Base-by-base conservation (phyloP, 1,140 invertebrate genomes). In the Drosophila leontia region DNA sequence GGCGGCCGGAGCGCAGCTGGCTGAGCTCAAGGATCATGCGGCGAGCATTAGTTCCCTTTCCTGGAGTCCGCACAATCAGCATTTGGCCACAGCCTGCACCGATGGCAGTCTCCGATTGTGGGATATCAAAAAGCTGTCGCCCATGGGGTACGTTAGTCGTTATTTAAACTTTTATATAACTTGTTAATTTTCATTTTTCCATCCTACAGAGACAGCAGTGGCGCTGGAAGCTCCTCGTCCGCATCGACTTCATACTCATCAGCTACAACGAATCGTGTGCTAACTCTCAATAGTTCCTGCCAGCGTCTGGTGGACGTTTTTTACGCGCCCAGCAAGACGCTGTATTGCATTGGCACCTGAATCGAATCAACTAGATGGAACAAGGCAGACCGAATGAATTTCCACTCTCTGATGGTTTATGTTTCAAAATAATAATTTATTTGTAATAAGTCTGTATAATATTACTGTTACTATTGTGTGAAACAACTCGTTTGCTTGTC, bases 11-110 rank as follows among this genome's bases (percentile, higher is more conserved):
- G 93, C 93, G 7, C 94, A 94, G 84, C 85, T 95, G 17, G 93
- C 94, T 50, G 96, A 97, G 91, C 96, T 98, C 78, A 95, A 95
- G 93, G 96, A 97, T 32, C 97, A 98, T 92, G 94, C 95, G 59
- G 94, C 94, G 17, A 94, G 95, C 57, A 95, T 98, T 1, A 95
- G 96, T 53, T 96, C 95, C 53, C 94, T 98, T 7, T 93, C 94
- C 29, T 94, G 94, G 94, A 94, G 93, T 84, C 93, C 95, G 55
- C 94, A 96, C 94, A 95, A 95, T 70, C 93, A 94, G 77, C 92
- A 96, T 47, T 92, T 97, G 60, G 95, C 95, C n/a, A 97, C 96
- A 0, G 95, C 95, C 75, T 95, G 96, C 80, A 96, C 96, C 91
- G 97, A 98, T 93, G 96, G 95, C 91, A 96, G 95, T 13, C 93